Evolutionary conservation across 1,140 invertebrate species (phyloP), one percentile per base, ranked within the genome.

Genomic region (Drosophila oshimai): DNA sequence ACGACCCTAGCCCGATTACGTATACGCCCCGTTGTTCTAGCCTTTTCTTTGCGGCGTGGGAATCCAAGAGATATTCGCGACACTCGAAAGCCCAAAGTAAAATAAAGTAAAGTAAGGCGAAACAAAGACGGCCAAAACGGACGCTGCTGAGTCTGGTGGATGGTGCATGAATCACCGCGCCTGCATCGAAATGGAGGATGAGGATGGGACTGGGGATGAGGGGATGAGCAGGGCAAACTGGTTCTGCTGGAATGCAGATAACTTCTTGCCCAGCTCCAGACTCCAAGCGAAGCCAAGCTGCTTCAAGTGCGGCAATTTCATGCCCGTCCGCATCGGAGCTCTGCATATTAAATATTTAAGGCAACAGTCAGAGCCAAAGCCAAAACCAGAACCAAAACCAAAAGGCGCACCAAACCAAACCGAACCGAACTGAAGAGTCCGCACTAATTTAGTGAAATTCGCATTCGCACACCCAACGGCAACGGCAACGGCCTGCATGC

Each of bases 341-440:
- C 49, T 69, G 81, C 80, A 87, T 86, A 86, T 87, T 86, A 80
- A 80, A 86, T 80, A 86, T 86, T 75, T 78, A 86, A 78, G 74
- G 68, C 67, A 70, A 67, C 57, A 60, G 34, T 39, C 55, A 24
- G 26, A 54, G 10, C 54, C 54, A 22, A 17, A 42, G 18, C 20
- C 18, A 6, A n/a, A 47, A 13, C n/a, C 15, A 46, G 7, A 64
- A 57, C 58, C 29, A 24, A 41, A 65, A 24, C 28, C n/a, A 13
- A 65, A 51, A 49, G 12, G 20, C 33, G 17, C 53, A 33, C 45
- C 36, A 42, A 53, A 36, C 53, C 37, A 10, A 44, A 28, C 36
- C 34, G 4, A 39, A 9, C 18, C 44, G 42, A 47, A 20, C 51
- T 39, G 46, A 54, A 31, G 20, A 42, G 20, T 54, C 31, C 42